Evolutionary conservation across 2,888 invertebrate species (phyloP).

Genomic region (Dasysyrphus tricinctus): DNA sequence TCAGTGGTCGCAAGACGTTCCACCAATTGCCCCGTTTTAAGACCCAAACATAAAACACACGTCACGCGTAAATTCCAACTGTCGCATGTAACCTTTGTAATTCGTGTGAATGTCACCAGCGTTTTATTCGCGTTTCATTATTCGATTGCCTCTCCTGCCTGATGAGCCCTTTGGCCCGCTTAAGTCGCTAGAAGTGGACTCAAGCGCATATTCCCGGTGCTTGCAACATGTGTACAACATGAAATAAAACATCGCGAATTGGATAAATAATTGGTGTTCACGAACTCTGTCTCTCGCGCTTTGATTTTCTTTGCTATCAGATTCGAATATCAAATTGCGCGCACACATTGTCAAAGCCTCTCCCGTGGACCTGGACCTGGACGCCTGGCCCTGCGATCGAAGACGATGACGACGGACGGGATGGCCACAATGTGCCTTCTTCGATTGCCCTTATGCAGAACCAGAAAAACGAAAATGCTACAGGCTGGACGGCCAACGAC

Average conservation of each 20-base stretch:
- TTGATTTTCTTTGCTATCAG: constrained; percentile 77
- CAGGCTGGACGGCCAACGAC: constrained; percentile 57
- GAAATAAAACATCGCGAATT: constrained; percentile 77
- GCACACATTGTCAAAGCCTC: constrained; percentile 74
- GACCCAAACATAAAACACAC: constrained; percentile 6
- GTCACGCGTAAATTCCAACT: constrained; percentile 49
- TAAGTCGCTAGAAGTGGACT: not conserved
- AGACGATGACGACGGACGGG: not conserved
- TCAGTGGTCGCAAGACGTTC: constrained; percentile 12
- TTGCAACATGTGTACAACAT: constrained; percentile 73
- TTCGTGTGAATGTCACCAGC: constrained; percentile 55
- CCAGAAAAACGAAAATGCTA: constrained; percentile 23
- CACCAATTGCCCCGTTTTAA: constrained; percentile 4
- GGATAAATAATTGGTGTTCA: constrained; percentile 78
- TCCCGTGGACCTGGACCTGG: constrained; percentile 31
- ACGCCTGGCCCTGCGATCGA: not conserved
- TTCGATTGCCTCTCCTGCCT: constrained; percentile 19
- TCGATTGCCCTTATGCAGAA: constrained; percentile 68
- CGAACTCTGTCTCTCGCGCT: constrained; percentile 76
- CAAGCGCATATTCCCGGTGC: constrained; percentile 55
- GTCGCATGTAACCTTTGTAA: constrained; percentile 42
- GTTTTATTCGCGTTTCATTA: constrained; percentile 55
- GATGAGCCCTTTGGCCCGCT: constrained; percentile 36
- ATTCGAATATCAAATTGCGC: constrained; percentile 78
- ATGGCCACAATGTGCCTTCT: constrained; percentile 21